These are phyloP conservation scores for Xiphophorus couchianus DNA, from an alignment of 2,113 vertebrate species.

Conservation along the genomic window DNA sequence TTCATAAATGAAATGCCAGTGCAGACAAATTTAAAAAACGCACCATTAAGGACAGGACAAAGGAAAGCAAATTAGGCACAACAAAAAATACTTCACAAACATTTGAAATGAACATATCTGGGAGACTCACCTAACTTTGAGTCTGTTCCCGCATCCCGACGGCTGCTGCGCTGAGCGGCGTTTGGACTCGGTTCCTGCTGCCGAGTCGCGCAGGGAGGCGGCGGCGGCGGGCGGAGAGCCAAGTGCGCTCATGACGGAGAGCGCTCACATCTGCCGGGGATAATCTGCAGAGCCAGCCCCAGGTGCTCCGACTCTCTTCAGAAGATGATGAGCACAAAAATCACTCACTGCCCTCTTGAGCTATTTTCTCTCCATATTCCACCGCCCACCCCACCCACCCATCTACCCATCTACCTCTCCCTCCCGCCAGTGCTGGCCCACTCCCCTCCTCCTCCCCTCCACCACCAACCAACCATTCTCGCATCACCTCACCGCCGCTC, in stretches of 20 bases:
- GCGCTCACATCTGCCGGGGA: slow-evolving; percentile 25
- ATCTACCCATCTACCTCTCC: too few species aligned
- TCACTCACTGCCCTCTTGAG: slow-evolving; percentile 58
- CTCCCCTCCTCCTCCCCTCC: not conserved
- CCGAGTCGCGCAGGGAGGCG: slow-evolving; percentile 15
- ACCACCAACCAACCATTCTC: slow-evolving; percentile 19
- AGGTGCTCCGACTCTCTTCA: slow-evolving; percentile 61
- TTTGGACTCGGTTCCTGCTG: slow-evolving; percentile 2
- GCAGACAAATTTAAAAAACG: not conserved
- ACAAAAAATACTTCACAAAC: not conserved
- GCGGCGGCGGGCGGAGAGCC: slow-evolving; percentile 18
- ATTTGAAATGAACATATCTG: not conserved
- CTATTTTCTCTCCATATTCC: not conserved
- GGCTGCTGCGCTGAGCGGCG: not conserved
- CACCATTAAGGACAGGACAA: not conserved
- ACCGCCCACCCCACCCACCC: not conserved
- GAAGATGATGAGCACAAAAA: slow-evolving; percentile 47
- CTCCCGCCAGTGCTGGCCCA: not conserved
- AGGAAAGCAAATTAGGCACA: not conserved
- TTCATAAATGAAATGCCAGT: not conserved
- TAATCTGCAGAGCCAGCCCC: slow-evolving; percentile 15
- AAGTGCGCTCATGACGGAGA: slow-evolving; percentile 52
- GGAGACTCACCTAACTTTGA: slow-evolving; percentile 55
- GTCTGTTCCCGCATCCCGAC: slow-evolving; percentile 7
- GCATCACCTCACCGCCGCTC: slow-evolving; percentile 26